phyloP scores from a whole-genome alignment of 2,113 vertebrate species.

The Oryzias celebensis region DNA sequence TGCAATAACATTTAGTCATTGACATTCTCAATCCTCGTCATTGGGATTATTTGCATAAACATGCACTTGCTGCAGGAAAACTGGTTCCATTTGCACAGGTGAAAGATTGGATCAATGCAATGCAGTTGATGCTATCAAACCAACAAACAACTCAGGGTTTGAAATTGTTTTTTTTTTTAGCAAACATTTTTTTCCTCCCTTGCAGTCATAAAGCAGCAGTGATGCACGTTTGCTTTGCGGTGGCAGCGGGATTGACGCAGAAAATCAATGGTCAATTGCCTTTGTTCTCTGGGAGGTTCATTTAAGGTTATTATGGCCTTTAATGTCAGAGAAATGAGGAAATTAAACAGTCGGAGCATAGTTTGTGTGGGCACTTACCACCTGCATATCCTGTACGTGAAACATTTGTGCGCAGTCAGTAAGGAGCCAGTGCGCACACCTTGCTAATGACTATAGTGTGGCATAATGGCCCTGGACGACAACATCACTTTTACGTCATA shows the following conservation, averaged over 20 bases:
- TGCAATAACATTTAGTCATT: slow-evolving; percentile 24
- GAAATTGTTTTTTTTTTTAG: slow-evolving; percentile 8
- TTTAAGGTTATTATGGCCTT: too few relatives aligned
- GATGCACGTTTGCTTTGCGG: background rate
- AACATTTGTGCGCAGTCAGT: too few relatives aligned
- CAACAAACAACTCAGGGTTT: background rate
- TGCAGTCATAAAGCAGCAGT: slow-evolving; percentile 11
- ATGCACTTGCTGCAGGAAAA: slow-evolving; percentile 4
- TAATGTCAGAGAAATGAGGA: too few relatives aligned
- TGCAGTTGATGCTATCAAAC: slow-evolving; percentile 6
- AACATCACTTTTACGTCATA: too few relatives aligned
- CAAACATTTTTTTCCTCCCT: slow-evolving; percentile 8
- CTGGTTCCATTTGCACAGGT: background rate
- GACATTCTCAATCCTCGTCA: slow-evolving; percentile 25
- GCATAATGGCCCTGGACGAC: too few relatives aligned
- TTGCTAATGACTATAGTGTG: too few relatives aligned
- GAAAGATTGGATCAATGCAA: background rate
- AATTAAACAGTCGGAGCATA: too few relatives aligned
- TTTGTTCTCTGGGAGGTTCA: background rate
- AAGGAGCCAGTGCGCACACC: too few relatives aligned
- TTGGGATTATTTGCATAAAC: slow-evolving; percentile 31
- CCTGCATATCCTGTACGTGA: too few relatives aligned
- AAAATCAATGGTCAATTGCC: background rate
- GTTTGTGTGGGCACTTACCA: too few relatives aligned
- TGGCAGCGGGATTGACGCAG: slow-evolving; percentile 5